These are phyloP conservation scores for Eupeodes corollae DNA, from an alignment of 1,140 invertebrate genomes.

Conservation along the genomic window DNA sequence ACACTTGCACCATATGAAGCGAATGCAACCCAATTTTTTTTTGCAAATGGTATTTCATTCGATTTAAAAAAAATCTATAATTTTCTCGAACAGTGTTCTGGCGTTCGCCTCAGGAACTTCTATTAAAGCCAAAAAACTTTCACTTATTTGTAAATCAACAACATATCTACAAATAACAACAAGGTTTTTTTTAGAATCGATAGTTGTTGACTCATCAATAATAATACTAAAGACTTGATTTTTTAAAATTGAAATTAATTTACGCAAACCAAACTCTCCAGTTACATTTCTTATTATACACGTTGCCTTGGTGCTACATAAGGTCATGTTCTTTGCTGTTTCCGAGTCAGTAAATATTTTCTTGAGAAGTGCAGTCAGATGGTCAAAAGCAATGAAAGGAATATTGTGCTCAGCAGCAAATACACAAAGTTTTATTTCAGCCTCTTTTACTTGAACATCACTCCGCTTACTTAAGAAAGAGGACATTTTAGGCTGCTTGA, in stretches of 20 bases:
- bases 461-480: background rate
- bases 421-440: background rate
- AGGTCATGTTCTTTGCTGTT: background rate
- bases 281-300: background rate
- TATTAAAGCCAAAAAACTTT: background rate
- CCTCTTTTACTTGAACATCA: background rate
- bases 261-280: background rate
- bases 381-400: background rate
- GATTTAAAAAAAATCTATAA: too few relatives aligned
- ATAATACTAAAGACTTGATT: too few relatives aligned
- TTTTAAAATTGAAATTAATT: background rate
- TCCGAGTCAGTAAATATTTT: background rate
- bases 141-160: background rate
- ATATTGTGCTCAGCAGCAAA: too few relatives aligned
- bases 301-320: background rate
- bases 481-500: too few relatives aligned
- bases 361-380: background rate
- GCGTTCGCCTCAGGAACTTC: background rate
- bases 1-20: constrained; percentile 34
- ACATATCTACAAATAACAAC: background rate
- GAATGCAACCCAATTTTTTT: constrained; percentile 35
- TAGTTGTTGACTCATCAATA: background rate
- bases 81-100: too few relatives aligned
- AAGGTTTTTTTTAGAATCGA: background rate
- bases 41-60: constrained; percentile 28